These are phyloP conservation scores for Leptoclinus maculatus DNA, from an alignment of 2,797 vertebrate species.

Conservation along the genomic window DNA sequence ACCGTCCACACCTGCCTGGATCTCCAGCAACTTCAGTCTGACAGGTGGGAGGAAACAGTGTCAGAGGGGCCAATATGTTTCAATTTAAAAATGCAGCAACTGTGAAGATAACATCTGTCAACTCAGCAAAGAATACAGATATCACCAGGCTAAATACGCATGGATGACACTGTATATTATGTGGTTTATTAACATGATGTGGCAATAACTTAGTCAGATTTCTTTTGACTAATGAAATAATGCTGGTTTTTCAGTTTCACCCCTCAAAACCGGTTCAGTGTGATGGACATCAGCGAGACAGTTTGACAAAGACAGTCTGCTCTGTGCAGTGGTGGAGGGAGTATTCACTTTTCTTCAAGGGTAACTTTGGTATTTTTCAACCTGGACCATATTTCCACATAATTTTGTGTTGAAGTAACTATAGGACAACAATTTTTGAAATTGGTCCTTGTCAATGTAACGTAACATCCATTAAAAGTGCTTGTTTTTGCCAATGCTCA, in stretches of 20 bases:
- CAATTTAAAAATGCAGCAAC: not conserved
- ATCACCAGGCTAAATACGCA: not conserved
- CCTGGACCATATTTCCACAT: not conserved
- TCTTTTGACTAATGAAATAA: too few relatives aligned
- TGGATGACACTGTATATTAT: not conserved
- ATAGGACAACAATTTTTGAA: not conserved
- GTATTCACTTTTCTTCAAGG: not conserved
- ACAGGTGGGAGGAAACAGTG: not conserved
- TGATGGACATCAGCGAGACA: too few relatives aligned
- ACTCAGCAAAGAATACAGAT: not conserved
- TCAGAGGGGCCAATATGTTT: not conserved
- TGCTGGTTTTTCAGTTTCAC: too few relatives aligned
- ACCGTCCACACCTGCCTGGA: constrained; percentile 87
- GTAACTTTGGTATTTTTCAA: not conserved
- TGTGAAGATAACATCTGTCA: not conserved
- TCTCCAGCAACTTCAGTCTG: constrained; percentile 87
- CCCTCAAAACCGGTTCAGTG: too few relatives aligned
- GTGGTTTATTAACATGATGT: not conserved
- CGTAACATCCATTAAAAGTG: too few relatives aligned
- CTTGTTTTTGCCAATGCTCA: too few relatives aligned
- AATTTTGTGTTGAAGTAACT: too few relatives aligned
- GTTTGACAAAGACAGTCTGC: too few relatives aligned
- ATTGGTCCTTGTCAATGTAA: too few relatives aligned
- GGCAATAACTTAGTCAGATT: not conserved
- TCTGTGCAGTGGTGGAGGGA: not conserved